phyloP scores from a whole-genome alignment of 2,797 vertebrate genomes.

The Petrocephalus schoutedeni region DNA sequence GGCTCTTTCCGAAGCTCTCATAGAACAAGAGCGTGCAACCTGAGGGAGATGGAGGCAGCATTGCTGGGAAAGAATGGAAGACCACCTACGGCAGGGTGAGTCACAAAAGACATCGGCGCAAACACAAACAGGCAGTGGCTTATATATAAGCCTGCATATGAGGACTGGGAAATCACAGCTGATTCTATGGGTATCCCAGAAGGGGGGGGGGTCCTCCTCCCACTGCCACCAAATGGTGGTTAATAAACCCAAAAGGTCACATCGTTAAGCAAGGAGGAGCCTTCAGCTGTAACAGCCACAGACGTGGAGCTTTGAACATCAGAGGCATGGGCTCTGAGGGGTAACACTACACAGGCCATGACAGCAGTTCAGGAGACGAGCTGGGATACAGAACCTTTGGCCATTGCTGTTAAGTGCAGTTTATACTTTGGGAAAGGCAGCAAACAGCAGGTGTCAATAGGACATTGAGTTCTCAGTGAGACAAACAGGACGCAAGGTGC shows the following conservation, averaged over 20 bases:
- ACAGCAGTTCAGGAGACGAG: background rate
- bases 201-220: background rate
- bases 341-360: background rate
- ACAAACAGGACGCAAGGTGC: background rate
- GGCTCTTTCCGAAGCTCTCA: constrained; percentile 73
- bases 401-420: background rate
- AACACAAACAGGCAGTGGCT: background rate
- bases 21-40: constrained; percentile 84
- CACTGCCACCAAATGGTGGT: background rate
- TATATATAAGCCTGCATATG: background rate
- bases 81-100: background rate
- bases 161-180: background rate
- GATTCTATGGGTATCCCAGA: background rate
- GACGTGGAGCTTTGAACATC: background rate
- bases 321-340: background rate
- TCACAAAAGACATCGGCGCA: background rate
- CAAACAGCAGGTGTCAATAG: background rate
- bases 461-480: too few species aligned
- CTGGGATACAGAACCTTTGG: background rate
- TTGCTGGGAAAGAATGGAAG: background rate
- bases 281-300: background rate
- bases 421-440: background rate
- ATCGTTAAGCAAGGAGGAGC: background rate
- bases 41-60: constrained; percentile 37
- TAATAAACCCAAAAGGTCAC: background rate